phyloP scores from a whole-genome alignment of 2,113 vertebrate genomes.

The Thinocorus orbignyianus region DNA sequence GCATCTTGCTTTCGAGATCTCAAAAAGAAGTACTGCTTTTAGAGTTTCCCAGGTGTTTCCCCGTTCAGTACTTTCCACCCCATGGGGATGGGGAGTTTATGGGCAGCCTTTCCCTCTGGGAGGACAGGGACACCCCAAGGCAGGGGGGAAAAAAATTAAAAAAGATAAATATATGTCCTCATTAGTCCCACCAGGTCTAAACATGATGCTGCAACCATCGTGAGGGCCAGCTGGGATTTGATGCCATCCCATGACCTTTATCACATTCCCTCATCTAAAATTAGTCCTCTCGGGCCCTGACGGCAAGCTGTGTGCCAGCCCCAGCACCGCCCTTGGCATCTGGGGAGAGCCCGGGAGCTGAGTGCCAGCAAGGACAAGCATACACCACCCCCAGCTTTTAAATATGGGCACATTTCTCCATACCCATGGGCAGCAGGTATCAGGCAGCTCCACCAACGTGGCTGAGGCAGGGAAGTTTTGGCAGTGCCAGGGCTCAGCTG shows the following conservation, averaged over 20 bases:
- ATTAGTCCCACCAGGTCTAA: not conserved
- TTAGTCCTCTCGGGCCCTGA: not conserved
- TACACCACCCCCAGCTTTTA: not conserved
- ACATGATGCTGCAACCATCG: not conserved
- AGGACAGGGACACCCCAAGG: not conserved
- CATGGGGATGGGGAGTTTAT: not conserved
- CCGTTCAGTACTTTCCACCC: not conserved
- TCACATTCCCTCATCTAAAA: conserved; percentile 12
- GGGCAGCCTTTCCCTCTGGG: not conserved
- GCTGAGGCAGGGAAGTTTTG: not conserved
- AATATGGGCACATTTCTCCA: not conserved
- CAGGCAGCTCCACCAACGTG: rapidly evolving
- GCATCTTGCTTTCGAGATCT: not conserved
- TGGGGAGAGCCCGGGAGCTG: not conserved
- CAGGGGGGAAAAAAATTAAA: too few species aligned
- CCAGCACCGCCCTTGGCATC: rapidly evolving
- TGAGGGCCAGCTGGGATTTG: not conserved
- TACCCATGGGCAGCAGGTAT: not conserved
- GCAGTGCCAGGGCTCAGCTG: not conserved
- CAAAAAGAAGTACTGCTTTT: not conserved
- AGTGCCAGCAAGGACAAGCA: not conserved
- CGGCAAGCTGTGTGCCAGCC: not conserved
- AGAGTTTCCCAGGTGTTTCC: not conserved
- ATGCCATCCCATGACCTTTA: not conserved
- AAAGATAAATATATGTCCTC: too few species aligned